phyloP scores from a whole-genome alignment of 2,797 vertebrate species.

The Hafferia zeledoni region DNA sequence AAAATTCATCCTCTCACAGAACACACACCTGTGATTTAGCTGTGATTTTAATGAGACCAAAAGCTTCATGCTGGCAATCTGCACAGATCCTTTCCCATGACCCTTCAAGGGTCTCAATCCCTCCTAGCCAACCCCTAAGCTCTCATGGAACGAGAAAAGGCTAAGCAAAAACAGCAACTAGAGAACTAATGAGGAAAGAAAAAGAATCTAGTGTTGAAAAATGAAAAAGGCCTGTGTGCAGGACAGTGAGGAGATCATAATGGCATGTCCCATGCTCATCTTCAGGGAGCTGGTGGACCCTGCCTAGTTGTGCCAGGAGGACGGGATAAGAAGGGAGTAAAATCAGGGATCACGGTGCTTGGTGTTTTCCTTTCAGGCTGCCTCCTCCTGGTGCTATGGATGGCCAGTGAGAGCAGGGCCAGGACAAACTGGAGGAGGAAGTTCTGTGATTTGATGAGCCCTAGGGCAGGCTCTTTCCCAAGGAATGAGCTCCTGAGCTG shows the following conservation, averaged over 20 bases:
- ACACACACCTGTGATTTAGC: neutral
- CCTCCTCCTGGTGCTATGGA: accelerated
- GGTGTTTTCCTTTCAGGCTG: neutral
- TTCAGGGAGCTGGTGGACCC: neutral
- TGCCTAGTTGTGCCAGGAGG: neutral
- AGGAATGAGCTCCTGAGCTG: neutral
- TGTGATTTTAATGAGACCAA: neutral
- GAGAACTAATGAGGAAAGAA: neutral
- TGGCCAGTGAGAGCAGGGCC: neutral
- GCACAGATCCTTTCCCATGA: neutral
- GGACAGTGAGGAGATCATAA: neutral
- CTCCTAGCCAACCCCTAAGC: neutral
- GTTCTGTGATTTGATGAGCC: neutral
- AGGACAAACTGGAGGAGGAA: neutral
- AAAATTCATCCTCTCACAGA: neutral
- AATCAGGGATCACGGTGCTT: accelerated
- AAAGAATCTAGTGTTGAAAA: neutral
- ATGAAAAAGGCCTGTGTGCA: neutral
- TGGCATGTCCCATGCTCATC: too few species aligned
- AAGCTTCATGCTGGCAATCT: neutral
- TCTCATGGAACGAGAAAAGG: neutral
- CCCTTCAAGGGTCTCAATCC: neutral
- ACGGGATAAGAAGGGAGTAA: accelerated
- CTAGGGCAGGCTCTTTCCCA: neutral
- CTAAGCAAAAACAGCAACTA: neutral